Base-by-base conservation (phyloP, 2,113 vertebrate genomes). In the Neodon shergylaensis region DNA sequence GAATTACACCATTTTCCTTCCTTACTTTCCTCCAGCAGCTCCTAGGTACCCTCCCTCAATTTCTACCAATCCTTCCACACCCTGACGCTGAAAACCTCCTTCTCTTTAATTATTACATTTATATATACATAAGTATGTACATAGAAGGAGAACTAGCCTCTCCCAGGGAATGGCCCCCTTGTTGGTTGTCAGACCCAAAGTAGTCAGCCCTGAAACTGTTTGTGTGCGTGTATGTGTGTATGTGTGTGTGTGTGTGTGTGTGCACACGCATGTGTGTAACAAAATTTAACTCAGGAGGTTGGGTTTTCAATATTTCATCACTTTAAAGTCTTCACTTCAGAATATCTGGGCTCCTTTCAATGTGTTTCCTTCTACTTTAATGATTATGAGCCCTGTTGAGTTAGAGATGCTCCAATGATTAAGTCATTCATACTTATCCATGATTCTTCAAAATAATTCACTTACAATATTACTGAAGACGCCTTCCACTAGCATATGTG, bases 391-490 rank as follows among this genome's bases (percentile, higher is more conserved):
- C 19, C 44, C 31, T 44, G 8, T 61, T 79, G 82, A 92, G 63
- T 28, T 90, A 39, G 65, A 58, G 74, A 90, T 44, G 24, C 72
- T 87, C 49, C 65, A 79, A 72, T 84, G 39, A 47, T 87, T 76
- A 90, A 58, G 65, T 63, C 70, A 88, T 90, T 93, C 74, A 61
- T 90, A 94, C 36, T 83, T 73, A 66, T 70, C 61, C 26, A 74
- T 73, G 74, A 83, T 68, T 72, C 36, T 89, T 78, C 91, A 54
- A 94, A 95, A 96, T 89, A 85, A 44, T 79, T 91, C 54, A 82
- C 89, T 70, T 91, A 44, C 91, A 91, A 68, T 81, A 78, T 89
- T 95, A 85, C 76, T 88, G 78, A 92, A 97, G 72, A 86, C 3
- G 47, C 66, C 68, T 93, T 87, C 33, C 58, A 70, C 16, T 44